phyloP scores from a whole-genome alignment of 1,140 invertebrate genomes.

The Neodiprion fabricii region DNA sequence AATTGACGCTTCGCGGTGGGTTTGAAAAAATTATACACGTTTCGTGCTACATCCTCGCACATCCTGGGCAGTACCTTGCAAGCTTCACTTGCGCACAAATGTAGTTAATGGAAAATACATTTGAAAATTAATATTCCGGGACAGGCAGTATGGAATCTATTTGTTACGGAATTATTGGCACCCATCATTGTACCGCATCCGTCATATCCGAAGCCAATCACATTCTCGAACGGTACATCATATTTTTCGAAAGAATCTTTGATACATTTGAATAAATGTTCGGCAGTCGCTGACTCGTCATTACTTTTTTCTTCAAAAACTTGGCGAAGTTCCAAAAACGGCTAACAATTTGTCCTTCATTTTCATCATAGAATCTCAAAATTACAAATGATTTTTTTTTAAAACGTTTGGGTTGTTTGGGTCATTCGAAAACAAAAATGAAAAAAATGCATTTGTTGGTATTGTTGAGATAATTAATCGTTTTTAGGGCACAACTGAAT shows the following conservation, averaged over 20 bases:
- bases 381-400: no score
- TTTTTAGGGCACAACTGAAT: no score
- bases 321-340: slow-evolving; percentile 31
- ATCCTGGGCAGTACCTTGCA: slow-evolving; percentile 45
- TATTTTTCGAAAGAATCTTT: slow-evolving; percentile 33
- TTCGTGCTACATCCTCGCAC: slow-evolving; percentile 42
- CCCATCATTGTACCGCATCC: slow-evolving; percentile 52
- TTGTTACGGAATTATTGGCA: slow-evolving; percentile 42
- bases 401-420: no score
- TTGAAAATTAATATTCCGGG: slow-evolving; percentile 20
- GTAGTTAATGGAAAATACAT: slow-evolving; percentile 27
- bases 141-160: slow-evolving; percentile 17
- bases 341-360: slow-evolving; percentile 19
- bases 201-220: slow-evolving; percentile 53
- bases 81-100: slow-evolving; percentile 35
- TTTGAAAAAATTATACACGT: slow-evolving; percentile 45
- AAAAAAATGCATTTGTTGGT: no score
- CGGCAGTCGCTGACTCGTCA: slow-evolving; percentile 30
- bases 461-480: no score
- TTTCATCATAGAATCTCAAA: slow-evolving; percentile 25
- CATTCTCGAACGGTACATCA: slow-evolving; percentile 44
- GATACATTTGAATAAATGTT: slow-evolving; percentile 26
- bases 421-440: no score
- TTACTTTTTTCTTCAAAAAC: slow-evolving; percentile 19
- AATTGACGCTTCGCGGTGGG: slow-evolving; percentile 43